These are phyloP conservation scores for Schizaphis graminum DNA, from an alignment of 2,888 invertebrate genomes.

Conservation along the genomic window DNA sequence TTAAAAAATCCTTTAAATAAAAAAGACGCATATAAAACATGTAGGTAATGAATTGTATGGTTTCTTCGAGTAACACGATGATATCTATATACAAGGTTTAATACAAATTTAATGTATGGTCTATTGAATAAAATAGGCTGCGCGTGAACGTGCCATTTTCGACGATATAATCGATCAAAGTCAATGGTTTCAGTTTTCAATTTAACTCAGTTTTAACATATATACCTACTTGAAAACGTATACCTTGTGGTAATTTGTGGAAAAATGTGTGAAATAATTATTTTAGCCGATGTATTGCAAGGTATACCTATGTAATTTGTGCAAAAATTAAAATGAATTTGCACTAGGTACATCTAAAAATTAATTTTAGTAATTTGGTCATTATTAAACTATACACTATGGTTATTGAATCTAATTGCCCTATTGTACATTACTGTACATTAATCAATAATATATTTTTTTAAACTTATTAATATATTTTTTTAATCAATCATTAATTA, in stretches of 20 bases:
- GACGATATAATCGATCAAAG: background rate
- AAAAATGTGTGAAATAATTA: background rate
- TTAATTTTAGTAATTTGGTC: no score
- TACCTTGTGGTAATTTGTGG: background rate
- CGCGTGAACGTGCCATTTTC: background rate
- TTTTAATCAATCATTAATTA: no score
- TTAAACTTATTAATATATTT: no score
- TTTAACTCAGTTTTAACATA: background rate
- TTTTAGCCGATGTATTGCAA: background rate
- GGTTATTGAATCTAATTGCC: no score
- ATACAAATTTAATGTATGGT: background rate
- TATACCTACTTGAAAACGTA: background rate
- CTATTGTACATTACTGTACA: no score
- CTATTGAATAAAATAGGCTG: background rate
- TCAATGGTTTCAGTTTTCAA: background rate
- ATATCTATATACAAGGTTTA: background rate
- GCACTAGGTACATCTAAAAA: no score
- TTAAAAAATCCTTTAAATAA: background rate
- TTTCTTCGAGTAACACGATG: background rate
- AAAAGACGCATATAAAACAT: background rate
- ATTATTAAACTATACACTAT: no score
- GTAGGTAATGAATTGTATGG: background rate
- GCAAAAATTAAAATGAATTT: no score
- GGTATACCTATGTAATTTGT: background rate
- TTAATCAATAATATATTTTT: no score